Conservation (phyloP, 2,113 vertebrate genomes). For the Propithecus coquereli region DNA sequence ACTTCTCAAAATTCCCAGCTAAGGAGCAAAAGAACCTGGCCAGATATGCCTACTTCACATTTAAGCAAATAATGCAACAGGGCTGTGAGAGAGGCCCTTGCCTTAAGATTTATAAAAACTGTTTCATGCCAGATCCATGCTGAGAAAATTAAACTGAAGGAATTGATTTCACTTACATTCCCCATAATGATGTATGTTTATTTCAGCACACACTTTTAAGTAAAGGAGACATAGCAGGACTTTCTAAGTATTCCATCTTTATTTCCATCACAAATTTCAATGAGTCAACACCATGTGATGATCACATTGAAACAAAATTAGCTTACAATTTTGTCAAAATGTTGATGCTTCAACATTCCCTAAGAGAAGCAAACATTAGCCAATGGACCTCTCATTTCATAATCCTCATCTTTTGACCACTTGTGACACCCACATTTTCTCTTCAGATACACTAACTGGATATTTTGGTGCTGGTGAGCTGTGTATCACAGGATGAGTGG, state of each 20-base stretch:
- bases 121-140: neutral
- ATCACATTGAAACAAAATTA: neutral
- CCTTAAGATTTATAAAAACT: neutral
- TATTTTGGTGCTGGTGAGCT: neutral
- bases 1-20: neutral
- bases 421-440: neutral
- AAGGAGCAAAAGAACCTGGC: neutral
- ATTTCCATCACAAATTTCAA: neutral
- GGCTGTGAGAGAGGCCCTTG: neutral
- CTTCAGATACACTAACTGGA: neutral
- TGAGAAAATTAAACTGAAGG: neutral
- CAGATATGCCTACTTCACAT: neutral
- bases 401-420: neutral
- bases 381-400: too few species aligned
- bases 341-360: neutral
- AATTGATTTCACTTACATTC: neutral
- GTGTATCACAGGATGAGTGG: neutral
- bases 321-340: neutral
- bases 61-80: neutral
- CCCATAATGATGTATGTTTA: neutral
- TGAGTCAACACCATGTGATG: neutral
- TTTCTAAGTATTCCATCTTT: neutral
- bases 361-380: neutral
- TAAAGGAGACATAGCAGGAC: neutral
- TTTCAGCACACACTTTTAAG: neutral